Base-by-base conservation (phyloP, 2,888 invertebrate species). In the Leptinotarsa juncta region DNA sequence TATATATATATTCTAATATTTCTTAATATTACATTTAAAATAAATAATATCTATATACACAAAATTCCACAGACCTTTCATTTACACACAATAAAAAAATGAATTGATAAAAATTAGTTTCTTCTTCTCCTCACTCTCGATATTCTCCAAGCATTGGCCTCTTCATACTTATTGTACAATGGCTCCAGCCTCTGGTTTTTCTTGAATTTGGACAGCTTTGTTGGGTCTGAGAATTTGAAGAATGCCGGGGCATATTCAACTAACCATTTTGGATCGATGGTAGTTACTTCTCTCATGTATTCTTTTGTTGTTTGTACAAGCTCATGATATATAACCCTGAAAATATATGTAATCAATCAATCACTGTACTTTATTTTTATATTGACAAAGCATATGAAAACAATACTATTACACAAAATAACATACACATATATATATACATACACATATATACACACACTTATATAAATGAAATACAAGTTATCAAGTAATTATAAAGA, bases 201-300 rank as follows among this genome's bases (percentile, higher is more conserved):
- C 92, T 99, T 99, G 89, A 98, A 98, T 86, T 98, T 98, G 87
- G 98, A 98, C 51, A 99, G 91, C 87, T 98, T 99, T 0, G 99
- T 99, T 3, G 98, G 98, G 89, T 99, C 99, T 7, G 97, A 97
- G 89, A 99, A 97, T 87, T 97, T 96, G 90, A 99, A 99, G 91
- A 99, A 99, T 0, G 99, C 98, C 0, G 99, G 98, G 0, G 99
- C 99, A 87, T 97, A 99, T 87, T 99, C 99, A 0, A 99, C 98
- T 73, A 99, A 90, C 99, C 99, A 99, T 87, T 97, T 97, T 0
- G 97, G 97, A 89, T 98, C 97, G 72, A 97, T 97, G 0, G 97
- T 96, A 0, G 97, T 97, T 15, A 99, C 98, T 89, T 99, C 98
- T 48, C 98, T 91, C 99, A 99, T 99, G 88, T 99, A 99, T 87